Percentiles rank a stretch among this genome's conserved stretches.
Conservation (phyloP, 2,113 vertebrate species). For the Cinclus cinclus region DNA sequence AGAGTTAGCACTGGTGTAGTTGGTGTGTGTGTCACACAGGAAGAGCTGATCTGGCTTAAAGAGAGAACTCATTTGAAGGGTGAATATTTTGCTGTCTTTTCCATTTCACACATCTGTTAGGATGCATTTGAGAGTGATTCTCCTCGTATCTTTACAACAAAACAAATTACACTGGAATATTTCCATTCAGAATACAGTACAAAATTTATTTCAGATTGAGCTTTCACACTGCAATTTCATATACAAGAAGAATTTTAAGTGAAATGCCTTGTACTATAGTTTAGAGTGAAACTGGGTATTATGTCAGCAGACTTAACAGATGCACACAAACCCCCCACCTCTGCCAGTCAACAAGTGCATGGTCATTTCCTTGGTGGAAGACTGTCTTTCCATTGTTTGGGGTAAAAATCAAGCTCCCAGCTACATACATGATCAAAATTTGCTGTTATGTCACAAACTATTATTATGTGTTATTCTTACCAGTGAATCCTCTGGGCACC, state of each 20-base stretch:
- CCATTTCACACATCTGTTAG: background rate
- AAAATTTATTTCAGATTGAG: background rate
- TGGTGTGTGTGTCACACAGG: background rate
- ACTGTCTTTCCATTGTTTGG: background rate
- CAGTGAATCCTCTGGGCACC: conserved; percentile 94
- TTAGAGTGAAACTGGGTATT: background rate
- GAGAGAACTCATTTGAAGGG: background rate
- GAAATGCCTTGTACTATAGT: background rate
- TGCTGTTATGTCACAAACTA: background rate
- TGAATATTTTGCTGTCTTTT: background rate
- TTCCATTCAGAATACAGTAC: background rate
- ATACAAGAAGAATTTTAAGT: background rate
- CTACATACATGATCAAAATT: background rate
- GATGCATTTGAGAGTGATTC: background rate
- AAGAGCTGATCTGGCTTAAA: background rate
- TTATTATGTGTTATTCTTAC: conserved; percentile 73
- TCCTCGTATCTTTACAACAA: background rate
- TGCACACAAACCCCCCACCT: no score
- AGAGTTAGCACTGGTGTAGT: background rate
- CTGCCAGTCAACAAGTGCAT: background rate
- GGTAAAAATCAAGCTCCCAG: background rate
- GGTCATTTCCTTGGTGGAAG: background rate
- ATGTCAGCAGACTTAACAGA: background rate
- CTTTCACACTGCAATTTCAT: background rate
- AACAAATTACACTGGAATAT: background rate